phyloP scores from a whole-genome alignment of 1,140 invertebrate genomes.

The Polypedilum vanderplanki region DNA sequence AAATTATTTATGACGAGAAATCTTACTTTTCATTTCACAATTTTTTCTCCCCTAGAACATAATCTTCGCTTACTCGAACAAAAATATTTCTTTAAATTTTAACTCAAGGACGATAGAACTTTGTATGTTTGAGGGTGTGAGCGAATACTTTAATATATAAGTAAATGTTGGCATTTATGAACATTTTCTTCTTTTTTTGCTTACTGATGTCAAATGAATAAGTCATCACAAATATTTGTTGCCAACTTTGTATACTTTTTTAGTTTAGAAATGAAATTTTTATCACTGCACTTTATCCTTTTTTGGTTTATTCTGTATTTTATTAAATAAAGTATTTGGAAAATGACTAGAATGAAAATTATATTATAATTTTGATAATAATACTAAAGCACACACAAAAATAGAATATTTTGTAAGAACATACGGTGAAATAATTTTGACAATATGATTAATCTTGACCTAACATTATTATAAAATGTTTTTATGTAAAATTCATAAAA shows the following conservation, averaged over 20 bases:
- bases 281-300: too few relatives aligned
- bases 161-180: neutral
- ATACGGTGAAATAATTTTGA: too few relatives aligned
- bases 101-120: neutral
- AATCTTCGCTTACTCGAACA: neutral
- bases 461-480: too few relatives aligned
- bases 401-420: too few relatives aligned
- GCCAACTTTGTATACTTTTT: constrained; percentile 17
- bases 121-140: neutral
- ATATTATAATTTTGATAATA: too few relatives aligned
- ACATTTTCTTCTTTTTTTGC: neutral
- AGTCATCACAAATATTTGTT: constrained; percentile 8
- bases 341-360: neutral
- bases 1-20: constrained; percentile 6
- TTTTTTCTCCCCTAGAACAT: too few relatives aligned
- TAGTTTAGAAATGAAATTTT: neutral
- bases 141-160: constrained; percentile 4
- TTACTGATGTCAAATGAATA: neutral
- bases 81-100: neutral
- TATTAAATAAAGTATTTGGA: neutral
- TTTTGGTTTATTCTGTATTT: neutral
- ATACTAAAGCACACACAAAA: too few relatives aligned
- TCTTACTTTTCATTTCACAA: neutral
- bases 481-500: too few relatives aligned
- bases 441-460: too few relatives aligned